Base-by-base conservation (phyloP, 2,113 vertebrate species). In the Tetrao urogallus region DNA sequence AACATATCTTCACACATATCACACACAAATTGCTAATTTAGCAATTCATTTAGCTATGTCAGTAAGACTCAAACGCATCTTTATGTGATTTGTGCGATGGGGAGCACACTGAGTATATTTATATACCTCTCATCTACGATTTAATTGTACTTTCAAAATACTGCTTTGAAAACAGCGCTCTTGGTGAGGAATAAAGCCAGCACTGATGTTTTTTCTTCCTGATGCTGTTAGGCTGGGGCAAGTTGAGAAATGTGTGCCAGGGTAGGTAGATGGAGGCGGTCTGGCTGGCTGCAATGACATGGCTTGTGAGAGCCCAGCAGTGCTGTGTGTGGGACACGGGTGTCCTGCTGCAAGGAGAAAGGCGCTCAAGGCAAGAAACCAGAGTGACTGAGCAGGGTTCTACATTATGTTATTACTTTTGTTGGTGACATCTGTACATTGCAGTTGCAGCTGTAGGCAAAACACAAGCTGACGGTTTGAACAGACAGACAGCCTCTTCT, bases 1-100 rank as follows among this genome's bases (percentile, higher is more conserved):
- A 34, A 20, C 0, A 0, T 60, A 50, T 32, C 18, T 58, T 58
- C 69, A 1, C 19, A 34, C 42, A 6, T 32, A n/a, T n/a, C n/a
- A n/a, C n/a, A n/a, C n/a, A n/a, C n/a, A n/a, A n/a, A n/a, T n/a
- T n/a, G n/a, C 57, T 17, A 16, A 83, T 10, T 47, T 64, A 67
- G 28, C 3, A 2, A 76, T 57, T 47, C 77, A 1, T 61, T 66
- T 25, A 12, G 25, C 65, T 47, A 1, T 22, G 73, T 28, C 70
- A 60, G 40, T 45, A 19, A 77, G 75, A 73, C 64, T 88, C 71
- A 1, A 34, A 3, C 13, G 5, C 2, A 24, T 10, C 66, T 50
- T 16, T 5, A 8, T 60, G 30, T 13, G 48, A 28, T 73, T 1
- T 38, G 21, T 21, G 81, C 22, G 14, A 6, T 9, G 34, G 64